Evolutionary conservation across 2,113 vertebrate genomes (phyloP).

Genomic region (Baryphthengus martii): DNA sequence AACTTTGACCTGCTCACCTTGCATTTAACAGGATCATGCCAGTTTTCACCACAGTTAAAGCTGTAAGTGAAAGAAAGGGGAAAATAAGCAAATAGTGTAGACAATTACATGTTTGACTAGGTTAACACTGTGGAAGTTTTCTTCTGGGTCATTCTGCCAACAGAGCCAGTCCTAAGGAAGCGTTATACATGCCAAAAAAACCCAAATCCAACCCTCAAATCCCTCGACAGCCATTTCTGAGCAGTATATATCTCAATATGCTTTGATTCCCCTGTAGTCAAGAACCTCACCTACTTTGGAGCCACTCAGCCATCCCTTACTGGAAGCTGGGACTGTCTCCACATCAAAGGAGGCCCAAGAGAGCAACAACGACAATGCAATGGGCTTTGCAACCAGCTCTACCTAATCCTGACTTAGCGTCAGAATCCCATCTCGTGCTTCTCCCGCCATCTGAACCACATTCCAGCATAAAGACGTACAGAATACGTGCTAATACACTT

Average conservation of each 20-base stretch:
- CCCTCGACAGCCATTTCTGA: background rate
- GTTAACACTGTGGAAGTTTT: background rate
- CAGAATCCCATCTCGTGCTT: background rate
- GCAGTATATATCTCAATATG: background rate
- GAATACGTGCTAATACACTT: no score
- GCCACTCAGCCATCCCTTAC: background rate
- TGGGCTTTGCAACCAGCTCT: background rate
- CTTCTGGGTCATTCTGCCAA: background rate
- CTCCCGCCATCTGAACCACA: background rate
- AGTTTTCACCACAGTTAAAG: constrained; percentile 99
- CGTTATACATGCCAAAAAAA: background rate
- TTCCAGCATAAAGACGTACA: background rate
- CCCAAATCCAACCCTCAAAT: background rate
- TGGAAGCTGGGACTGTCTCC: background rate
- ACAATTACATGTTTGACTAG: background rate
- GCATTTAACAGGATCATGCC: constrained; percentile 99
- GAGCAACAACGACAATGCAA: background rate
- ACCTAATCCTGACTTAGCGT: background rate
- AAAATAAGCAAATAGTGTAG: background rate
- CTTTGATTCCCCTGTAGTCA: background rate
- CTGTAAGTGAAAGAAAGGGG: constrained; percentile 67
- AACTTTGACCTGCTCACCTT: constrained; percentile 78
- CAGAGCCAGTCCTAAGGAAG: background rate
- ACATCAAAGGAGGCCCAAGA: background rate
- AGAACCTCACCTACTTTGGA: background rate